Evolutionary conservation across 2,797 vertebrate species (phyloP).

Genomic region (Gadopsis bispinosus): DNA sequence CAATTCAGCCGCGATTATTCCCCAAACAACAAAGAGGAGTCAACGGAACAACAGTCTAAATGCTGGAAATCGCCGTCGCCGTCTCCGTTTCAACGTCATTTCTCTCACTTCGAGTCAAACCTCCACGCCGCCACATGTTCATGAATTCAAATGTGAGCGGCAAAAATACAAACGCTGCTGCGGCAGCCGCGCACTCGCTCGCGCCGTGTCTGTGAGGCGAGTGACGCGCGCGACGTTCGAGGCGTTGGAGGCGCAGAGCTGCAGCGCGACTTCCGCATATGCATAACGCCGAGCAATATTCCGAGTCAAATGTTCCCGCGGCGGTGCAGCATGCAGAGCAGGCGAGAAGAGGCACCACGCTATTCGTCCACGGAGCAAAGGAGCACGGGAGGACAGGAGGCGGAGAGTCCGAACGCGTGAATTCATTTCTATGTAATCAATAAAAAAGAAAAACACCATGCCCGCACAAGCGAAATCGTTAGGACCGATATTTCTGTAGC

Average conservation of each 20-base stretch:
- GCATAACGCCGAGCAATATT: constrained; percentile 64
- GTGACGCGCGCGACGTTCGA: background rate
- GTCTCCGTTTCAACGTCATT: constrained; percentile 3
- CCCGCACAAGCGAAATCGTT: constrained; percentile 76
- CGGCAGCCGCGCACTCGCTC: constrained; percentile 28
- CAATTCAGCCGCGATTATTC: constrained; percentile 36
- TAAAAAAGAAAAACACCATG: constrained; percentile 78
- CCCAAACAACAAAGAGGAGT: constrained; percentile 54
- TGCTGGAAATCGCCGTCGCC: background rate
- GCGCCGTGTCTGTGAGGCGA: background rate
- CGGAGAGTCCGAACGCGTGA: constrained; percentile 75
- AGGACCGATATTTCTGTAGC: constrained; percentile 71
- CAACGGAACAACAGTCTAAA: constrained; percentile 23
- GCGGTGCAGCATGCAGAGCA: constrained; percentile 83
- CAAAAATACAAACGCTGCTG: constrained; percentile 5
- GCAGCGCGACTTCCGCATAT: constrained; percentile 44
- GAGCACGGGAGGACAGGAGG: constrained; percentile 68
- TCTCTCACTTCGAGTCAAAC: background rate
- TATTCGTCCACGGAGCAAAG: constrained; percentile 78
- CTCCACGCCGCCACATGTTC: constrained; percentile 21
- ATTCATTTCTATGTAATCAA: constrained; percentile 86
- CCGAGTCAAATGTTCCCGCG: constrained; percentile 85
- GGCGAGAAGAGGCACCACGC: constrained; percentile 67
- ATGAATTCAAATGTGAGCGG: constrained; percentile 35
- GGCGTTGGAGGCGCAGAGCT: constrained; percentile 9